Percentiles rank a stretch among this genome's conserved stretches.
These are phyloP conservation scores for Lathamus discolor DNA, from an alignment of 2,113 vertebrate genomes.

Conservation along the genomic window DNA sequence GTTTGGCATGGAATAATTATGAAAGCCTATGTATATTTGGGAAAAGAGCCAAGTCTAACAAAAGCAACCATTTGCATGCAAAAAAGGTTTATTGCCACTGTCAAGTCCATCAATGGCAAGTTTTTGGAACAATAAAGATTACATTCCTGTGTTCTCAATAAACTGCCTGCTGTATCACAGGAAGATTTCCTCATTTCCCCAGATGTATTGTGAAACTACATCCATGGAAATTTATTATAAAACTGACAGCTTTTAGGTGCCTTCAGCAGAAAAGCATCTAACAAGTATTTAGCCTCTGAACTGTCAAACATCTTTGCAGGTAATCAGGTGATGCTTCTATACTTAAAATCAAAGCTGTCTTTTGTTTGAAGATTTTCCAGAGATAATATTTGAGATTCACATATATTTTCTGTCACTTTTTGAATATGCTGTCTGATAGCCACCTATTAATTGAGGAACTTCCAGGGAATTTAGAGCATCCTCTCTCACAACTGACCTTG, in stretches of 20 bases:
- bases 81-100: not conserved
- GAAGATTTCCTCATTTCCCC: not conserved
- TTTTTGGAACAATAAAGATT: not conserved
- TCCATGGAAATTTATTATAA: not conserved
- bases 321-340: not conserved
- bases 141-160: not conserved
- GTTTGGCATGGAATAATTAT: not conserved
- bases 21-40: not conserved
- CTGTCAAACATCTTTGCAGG: not conserved
- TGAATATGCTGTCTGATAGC: not conserved
- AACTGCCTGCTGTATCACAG: not conserved
- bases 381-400: not conserved
- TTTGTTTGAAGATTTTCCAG: not conserved
- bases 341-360: not conserved
- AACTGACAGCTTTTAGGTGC: not conserved
- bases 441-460: conserved; percentile 23
- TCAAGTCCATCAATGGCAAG: not conserved
- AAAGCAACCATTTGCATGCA: not conserved
- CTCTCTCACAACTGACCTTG: conserved; percentile 76
- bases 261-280: not conserved
- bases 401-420: conserved; percentile 9
- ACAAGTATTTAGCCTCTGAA: not conserved
- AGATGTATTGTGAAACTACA: not conserved
- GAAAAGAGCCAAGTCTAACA: not conserved
- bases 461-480: conserved; percentile 51